Conservation (phyloP, 1,140 invertebrate genomes). For the Tetramorium simillimum region DNA sequence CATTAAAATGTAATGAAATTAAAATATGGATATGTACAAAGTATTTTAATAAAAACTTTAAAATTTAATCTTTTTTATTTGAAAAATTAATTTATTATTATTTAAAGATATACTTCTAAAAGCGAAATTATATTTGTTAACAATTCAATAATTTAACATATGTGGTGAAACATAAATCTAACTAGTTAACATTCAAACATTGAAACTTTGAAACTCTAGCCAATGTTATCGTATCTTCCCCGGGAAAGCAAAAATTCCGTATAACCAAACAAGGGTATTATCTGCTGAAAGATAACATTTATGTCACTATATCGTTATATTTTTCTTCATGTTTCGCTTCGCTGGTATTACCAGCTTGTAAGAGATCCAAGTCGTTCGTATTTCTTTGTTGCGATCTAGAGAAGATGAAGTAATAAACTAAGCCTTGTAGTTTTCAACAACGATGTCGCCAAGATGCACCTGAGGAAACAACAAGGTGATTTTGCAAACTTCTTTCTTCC, state of each 20-base stretch:
- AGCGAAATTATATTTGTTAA: not conserved
- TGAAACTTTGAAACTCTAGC: not conserved
- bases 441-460: conserved; percentile 42
- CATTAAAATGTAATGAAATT: not conserved
- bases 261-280: not conserved
- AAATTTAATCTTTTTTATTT: not conserved
- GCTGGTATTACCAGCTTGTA: conserved; percentile 25
- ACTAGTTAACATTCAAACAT: not conserved
- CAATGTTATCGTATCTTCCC: not conserved
- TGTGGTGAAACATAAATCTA: not conserved
- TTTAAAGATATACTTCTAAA: not conserved
- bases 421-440: conserved; percentile 43
- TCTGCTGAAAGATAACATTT: conserved; percentile 22
- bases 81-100: not conserved
- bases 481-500: conserved; percentile 21
- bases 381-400: conserved; percentile 28
- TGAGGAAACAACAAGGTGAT: conserved; percentile 21
- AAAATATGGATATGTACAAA: not conserved
- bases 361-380: conserved; percentile 19
- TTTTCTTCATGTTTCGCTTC: conserved; percentile 6
- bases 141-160: not conserved
- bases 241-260: not conserved
- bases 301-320: conserved; percentile 27
- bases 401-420: conserved; percentile 48
- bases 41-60: not conserved